Base-by-base conservation (phyloP, 1,140 invertebrate genomes). In the Dryas iulia region DNA sequence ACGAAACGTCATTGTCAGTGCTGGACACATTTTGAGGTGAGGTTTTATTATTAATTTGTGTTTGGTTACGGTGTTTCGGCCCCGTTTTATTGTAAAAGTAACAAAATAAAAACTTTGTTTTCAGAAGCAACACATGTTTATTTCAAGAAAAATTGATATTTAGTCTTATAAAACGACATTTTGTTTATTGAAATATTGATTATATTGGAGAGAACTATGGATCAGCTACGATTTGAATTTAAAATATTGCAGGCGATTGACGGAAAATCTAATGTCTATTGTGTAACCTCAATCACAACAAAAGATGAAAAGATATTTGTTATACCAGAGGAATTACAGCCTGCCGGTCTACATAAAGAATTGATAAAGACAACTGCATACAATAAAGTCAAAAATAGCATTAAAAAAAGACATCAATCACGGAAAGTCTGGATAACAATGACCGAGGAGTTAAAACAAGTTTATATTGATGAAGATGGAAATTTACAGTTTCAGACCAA, bases 401-500 rank as follows among this genome's bases (percentile, higher is more conserved):
- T 69, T 30, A 63, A 47, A 30, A 75, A 72, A 67, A 66, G 73
- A 35, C 39, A 75, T 30, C 73, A 72, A 21, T 59, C n/a, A 1
- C 25, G 63, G 33, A 72, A 25, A 57, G 47, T 77, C 33, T 77
- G 69, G 69, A 72, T 77, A 58, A 70, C 66, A 35, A 57, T 74
- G 61, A 74, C 70, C 18, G 68, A 72, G n/a, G 67, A 77, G 39
- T 25, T 76, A 3, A 74, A 10, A 21, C 59, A 74, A 52, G 65
- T 12, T 0, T 77, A 77, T 47, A 24, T 79, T 28, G 74, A 76
- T 71, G 72, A 74, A 18, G 73, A 76, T 61, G 59, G 54, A 53
- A 76, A 76, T 69, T 66, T 78, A 71, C 60, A 72, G 62, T 78
- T 76, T 60, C 66, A 52, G 65, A 77, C 47, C 56, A 67, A 71